Conservation (phyloP, 2,888 invertebrate species). For the Nineta flava region DNA sequence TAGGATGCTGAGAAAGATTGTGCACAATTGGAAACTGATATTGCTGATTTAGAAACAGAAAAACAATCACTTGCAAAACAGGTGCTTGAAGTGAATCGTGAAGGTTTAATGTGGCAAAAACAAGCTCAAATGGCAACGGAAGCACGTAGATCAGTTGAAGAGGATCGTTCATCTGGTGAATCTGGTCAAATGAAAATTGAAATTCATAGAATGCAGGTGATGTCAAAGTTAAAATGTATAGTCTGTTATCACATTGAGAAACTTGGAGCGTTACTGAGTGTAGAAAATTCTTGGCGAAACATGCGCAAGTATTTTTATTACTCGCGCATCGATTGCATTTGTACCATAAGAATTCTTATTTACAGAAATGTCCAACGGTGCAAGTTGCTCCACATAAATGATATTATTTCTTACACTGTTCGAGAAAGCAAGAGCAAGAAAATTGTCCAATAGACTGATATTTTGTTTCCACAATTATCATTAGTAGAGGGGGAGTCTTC, state of each 20-base stretch:
- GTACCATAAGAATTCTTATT: too few relatives aligned
- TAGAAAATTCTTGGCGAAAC: too few relatives aligned
- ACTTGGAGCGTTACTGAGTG: too few relatives aligned
- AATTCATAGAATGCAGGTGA: constrained; percentile 71
- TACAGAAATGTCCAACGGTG: too few relatives aligned
- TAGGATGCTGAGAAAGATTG: constrained; percentile 54
- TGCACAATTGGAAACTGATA: constrained; percentile 48
- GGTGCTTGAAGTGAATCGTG: constrained; percentile 43
- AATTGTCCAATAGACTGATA: too few relatives aligned
- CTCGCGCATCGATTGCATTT: too few relatives aligned
- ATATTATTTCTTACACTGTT: too few relatives aligned
- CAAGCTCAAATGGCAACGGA: constrained; percentile 59
- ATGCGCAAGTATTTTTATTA: too few relatives aligned
- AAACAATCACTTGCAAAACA: constrained; percentile 47
- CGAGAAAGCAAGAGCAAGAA: too few relatives aligned
- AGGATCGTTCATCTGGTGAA: constrained; percentile 49
- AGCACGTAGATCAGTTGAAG: constrained; percentile 49
- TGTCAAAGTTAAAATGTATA: neutral
- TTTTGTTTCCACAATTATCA: too few relatives aligned
- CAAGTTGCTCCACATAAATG: too few relatives aligned
- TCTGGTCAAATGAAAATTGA: constrained; percentile 61
- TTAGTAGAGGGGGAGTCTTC: too few relatives aligned
- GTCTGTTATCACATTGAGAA: neutral
- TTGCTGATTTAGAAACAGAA: constrained; percentile 45
- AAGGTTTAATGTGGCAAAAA: constrained; percentile 66